phyloP scores from a whole-genome alignment of 2,888 invertebrate species.

The Patella pellucida region DNA sequence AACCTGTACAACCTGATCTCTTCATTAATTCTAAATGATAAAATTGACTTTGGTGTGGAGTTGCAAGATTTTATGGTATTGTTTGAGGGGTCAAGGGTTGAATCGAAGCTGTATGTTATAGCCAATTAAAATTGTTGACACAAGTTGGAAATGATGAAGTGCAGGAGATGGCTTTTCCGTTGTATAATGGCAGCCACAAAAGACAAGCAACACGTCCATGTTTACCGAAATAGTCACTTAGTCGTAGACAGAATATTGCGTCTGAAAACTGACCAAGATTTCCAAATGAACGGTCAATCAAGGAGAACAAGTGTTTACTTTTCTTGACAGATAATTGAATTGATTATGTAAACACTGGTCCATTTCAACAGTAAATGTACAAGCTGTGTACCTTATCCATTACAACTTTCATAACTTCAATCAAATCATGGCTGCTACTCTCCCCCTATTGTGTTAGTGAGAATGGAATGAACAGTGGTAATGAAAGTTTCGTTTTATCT shows the following conservation, averaged over 20 bases:
- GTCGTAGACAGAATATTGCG: slow-evolving; percentile 16
- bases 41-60: slow-evolving; percentile 2
- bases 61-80: neutral
- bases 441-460: neutral
- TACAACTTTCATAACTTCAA: neutral
- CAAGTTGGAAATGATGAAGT: slow-evolving; percentile 19
- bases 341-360: slow-evolving; percentile 23
- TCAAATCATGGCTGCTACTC: neutral
- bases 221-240: slow-evolving; percentile 19
- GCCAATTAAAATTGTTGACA: slow-evolving; percentile 25
- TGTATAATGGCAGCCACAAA: slow-evolving; percentile 22
- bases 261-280: slow-evolving; percentile 20
- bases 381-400: slow-evolving; percentile 12
- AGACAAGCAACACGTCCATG: slow-evolving; percentile 18
- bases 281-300: slow-evolving; percentile 21
- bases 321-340: slow-evolving; percentile 22
- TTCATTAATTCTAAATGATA: too few species aligned
- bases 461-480: neutral
- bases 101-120: slow-evolving; percentile 23
- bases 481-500: neutral
- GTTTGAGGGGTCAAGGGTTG: slow-evolving; percentile 23
- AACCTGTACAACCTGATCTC: too few species aligned
- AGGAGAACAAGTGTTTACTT: slow-evolving; percentile 24
- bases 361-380: slow-evolving; percentile 12
- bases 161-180: slow-evolving; percentile 21